These are phyloP conservation scores for Synaphobranchus kaupii DNA, from an alignment of 2,797 vertebrate genomes.

Conservation along the genomic window DNA sequence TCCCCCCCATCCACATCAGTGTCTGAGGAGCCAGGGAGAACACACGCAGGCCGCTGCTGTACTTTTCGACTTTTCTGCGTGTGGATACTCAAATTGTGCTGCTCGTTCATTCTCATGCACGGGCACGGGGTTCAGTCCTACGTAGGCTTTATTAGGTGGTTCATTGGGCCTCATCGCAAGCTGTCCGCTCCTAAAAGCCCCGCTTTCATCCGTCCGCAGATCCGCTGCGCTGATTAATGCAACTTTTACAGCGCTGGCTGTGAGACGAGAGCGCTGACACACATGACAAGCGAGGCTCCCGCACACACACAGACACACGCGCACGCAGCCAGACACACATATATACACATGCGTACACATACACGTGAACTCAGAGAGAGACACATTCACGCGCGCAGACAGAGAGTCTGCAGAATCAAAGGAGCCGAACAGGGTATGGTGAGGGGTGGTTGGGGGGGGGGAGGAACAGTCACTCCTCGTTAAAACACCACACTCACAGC, in stretches of 20 bases:
- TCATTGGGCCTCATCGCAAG: not conserved
- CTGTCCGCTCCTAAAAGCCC: not conserved
- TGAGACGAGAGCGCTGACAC: not conserved
- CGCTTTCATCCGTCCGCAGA: not conserved
- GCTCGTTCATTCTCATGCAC: not conserved
- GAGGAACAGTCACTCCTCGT: not conserved
- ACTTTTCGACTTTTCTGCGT: not conserved
- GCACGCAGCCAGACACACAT: not conserved
- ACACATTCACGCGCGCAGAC: slow-evolving; percentile 4
- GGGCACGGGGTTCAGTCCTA: not conserved
- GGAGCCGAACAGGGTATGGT: not conserved
- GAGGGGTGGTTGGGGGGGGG: too few species aligned
- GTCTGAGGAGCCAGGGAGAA: not conserved
- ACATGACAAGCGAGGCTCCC: not conserved
- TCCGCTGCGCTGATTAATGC: not conserved
- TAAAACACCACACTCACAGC: not conserved
- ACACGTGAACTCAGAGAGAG: not conserved
- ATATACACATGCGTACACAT: not conserved
- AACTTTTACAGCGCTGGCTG: not conserved
- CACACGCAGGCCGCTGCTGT: not conserved
- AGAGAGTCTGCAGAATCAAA: not conserved
- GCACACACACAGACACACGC: not conserved
- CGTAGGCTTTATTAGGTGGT: not conserved
- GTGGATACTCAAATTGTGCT: not conserved
- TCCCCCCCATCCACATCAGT: not conserved